Evolutionary conservation across 2,797 vertebrate genomes (phyloP).

Genomic region (Lagodon rhomboides): DNA sequence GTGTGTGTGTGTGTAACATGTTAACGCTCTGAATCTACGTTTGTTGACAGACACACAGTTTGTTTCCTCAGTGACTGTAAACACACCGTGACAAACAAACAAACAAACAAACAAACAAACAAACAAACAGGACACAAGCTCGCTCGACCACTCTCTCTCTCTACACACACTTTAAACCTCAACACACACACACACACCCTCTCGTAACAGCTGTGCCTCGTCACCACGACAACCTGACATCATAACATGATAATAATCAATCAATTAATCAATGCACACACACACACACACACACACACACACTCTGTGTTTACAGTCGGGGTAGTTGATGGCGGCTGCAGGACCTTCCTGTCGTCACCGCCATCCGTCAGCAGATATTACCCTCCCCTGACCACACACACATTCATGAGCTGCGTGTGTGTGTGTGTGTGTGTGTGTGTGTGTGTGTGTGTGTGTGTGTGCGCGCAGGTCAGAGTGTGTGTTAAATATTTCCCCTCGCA

Average conservation of each 20-base stretch:
- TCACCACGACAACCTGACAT: constrained; percentile 72
- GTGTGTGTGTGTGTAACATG: background rate
- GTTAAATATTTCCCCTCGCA: constrained; percentile 46
- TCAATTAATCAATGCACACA: constrained; percentile 79
- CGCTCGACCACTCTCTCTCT: background rate
- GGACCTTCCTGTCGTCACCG: constrained; percentile 71
- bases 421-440: background rate
- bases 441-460: background rate
- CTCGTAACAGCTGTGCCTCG: constrained; percentile 57
- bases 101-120: background rate
- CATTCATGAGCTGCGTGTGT: background rate
- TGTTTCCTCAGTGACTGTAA: constrained; percentile 6
- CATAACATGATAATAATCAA: constrained; percentile 82
- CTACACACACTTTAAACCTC: background rate
- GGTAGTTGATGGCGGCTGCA: constrained; percentile 67
- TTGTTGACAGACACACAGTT: too few species aligned
- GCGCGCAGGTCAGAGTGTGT: constrained; percentile 33
- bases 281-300: constrained; percentile 29
- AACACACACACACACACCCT: background rate
- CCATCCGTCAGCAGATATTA: constrained; percentile 76
- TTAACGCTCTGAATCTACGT: too few species aligned
- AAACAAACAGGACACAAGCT: constrained; percentile 1
- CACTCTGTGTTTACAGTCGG: constrained; percentile 60
- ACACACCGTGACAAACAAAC: background rate
- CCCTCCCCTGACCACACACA: constrained; percentile 56